Conservation (phyloP, 2,797 vertebrate species). For the Sebastes steindachneri region DNA sequence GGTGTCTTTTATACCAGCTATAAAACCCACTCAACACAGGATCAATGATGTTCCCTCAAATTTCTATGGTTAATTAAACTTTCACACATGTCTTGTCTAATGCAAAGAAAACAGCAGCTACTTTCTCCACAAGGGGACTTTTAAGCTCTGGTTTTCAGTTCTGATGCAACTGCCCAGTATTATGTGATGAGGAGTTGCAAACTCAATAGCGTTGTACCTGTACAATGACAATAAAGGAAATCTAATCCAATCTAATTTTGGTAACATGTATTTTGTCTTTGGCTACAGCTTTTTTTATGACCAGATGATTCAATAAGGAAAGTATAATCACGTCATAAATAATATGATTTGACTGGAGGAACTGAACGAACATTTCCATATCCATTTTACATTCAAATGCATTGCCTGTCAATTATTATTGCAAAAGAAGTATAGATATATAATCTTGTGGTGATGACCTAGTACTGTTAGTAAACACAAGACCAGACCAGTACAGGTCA, state of each 20-base stretch:
- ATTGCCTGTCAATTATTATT: no score
- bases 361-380: background rate
- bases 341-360: background rate
- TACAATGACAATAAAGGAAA: no score
- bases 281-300: background rate
- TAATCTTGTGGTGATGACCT: no score
- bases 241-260: background rate
- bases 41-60: background rate
- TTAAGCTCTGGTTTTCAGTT: background rate
- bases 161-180: background rate
- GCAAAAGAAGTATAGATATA: no score
- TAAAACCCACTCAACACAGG: background rate
- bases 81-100: background rate
- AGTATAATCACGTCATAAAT: background rate
- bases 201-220: no score
- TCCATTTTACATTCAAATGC: conserved; percentile 2
- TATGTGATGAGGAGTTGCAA: background rate
- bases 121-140: background rate
- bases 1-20: background rate
- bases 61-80: background rate
- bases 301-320: background rate
- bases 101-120: background rate
- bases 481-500: no score
- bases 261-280: background rate
- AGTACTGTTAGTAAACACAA: no score